Evolutionary conservation across 2,113 vertebrate species (phyloP), one percentile per base, ranked within the genome.

Genomic region (Lepus europaeus): DNA sequence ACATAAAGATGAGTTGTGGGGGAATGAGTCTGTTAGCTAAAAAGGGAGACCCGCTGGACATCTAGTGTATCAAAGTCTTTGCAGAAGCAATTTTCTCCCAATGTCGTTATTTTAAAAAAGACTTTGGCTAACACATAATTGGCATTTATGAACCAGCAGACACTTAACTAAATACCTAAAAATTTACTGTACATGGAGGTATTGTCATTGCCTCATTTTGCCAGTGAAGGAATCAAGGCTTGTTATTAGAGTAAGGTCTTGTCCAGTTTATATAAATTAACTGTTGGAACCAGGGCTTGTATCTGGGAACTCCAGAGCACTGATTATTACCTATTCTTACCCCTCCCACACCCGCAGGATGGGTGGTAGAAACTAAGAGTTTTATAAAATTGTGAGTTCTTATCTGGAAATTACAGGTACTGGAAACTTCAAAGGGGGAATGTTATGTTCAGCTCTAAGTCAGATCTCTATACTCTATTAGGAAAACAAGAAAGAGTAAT

Each of bases 401-500:
- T 56, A 68, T 70, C 31, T 31, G 25, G 33, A 90, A 86, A 91
- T 61, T 33, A 17, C 51, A 72, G 14, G 3, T 79, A 10, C 31
- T 53, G 16, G 25, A 76, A 53, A 76, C 78, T 78, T 49, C 10
- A 31, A 56, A 51, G 64, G 70, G 64, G n/a, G 25, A 66, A 22
- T 68, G 10, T 53, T 56, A 25, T 19, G 8, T 85, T 94, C 36
- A 76, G 82, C 53, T 56, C 14, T 63, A 79, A 90, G 6, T 92
- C 39, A 86, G 29, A 90, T 33, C 81, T 91, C 76, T 78, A 13
- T 4, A 31, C 27, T 68, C 6, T 73, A 39, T 36, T 63, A 93
- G 23, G 51, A 73, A 95, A 95, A 90, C 16, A 77, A 73, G 59
- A 72, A 76, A 74, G 90, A 90, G 17, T 81, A 64, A 95, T 63